A percentile compares a stretch with the other conserved stretches of the same genome.
phyloP scores from a whole-genome alignment of 2,888 invertebrate species.

The Biston stratarius region DNA sequence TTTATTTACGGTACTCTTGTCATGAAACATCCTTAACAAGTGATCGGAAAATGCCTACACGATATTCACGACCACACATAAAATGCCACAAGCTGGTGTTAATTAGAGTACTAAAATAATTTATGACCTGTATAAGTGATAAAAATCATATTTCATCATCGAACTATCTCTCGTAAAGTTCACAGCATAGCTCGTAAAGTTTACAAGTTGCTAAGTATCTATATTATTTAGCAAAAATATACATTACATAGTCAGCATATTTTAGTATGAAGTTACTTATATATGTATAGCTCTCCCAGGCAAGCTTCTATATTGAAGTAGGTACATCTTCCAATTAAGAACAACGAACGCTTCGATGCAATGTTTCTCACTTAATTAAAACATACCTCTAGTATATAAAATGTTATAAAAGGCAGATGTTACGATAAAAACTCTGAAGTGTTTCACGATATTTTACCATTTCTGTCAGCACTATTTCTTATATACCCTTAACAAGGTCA shows the following conservation, averaged over 20 bases:
- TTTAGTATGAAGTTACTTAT: background rate
- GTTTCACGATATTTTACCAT: slow-evolving; percentile 64
- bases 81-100: background rate
- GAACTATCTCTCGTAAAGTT: slow-evolving; percentile 3
- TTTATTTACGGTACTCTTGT: background rate
- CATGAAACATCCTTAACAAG: background rate
- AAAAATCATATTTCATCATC: slow-evolving; percentile 11
- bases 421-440: slow-evolving; percentile 64
- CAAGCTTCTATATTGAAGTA: background rate
- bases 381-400: slow-evolving; percentile 58
- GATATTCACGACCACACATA: background rate
- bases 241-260: background rate
- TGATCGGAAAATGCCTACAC: background rate
- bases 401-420: slow-evolving; percentile 69
- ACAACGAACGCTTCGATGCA: slow-evolving; percentile 60
- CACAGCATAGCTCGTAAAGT: slow-evolving; percentile 10
- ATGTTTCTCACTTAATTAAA: slow-evolving; percentile 78
- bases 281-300: background rate
- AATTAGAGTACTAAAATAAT: slow-evolving; percentile 21
- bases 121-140: slow-evolving; percentile 25
- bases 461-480: slow-evolving; percentile 52
- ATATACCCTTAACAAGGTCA: slow-evolving; percentile 56
- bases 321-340: slow-evolving; percentile 59
- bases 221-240: slow-evolving; percentile 14
- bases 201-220: slow-evolving; percentile 7